Evolutionary conservation across 2,888 invertebrate species (phyloP).

Genomic region (Prosopocoilus inquinatus): DNA sequence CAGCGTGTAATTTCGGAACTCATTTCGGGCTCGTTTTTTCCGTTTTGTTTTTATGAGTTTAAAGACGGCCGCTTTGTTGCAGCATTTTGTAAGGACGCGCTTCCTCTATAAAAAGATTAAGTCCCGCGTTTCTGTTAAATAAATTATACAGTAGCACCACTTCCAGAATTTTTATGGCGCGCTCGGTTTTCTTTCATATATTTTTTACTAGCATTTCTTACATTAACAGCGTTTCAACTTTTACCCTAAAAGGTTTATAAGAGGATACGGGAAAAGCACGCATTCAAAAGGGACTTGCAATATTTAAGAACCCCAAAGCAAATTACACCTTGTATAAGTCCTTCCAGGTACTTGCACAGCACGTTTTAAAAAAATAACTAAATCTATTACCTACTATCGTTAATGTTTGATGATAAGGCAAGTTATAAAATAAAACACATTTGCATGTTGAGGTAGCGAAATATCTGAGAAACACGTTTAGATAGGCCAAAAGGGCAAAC

Average conservation of each 20-base stretch:
- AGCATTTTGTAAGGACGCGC: background rate
- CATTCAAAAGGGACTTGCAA: too few relatives aligned
- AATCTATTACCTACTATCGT: too few relatives aligned
- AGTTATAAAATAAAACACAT: too few relatives aligned
- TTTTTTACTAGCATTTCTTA: background rate
- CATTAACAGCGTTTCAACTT: too few relatives aligned
- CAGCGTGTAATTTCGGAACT: background rate
- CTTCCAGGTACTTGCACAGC: too few relatives aligned
- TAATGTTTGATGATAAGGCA: too few relatives aligned
- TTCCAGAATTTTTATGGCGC: background rate
- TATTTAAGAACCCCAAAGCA: too few relatives aligned
- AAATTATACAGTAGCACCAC: background rate
- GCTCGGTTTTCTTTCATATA: background rate
- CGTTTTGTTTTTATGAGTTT: background rate
- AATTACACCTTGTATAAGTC: too few relatives aligned
- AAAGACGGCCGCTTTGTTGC: background rate
- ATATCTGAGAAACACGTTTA: background rate
- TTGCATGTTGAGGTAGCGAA: background rate
- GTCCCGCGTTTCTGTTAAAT: background rate
- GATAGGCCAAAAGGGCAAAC: slow-evolving; percentile 6
- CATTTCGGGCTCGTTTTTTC: background rate
- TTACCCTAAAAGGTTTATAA: too few relatives aligned
- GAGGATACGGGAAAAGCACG: too few relatives aligned
- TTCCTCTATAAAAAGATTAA: slow-evolving; percentile 1
- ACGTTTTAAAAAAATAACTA: too few relatives aligned